These are phyloP conservation scores for Phocoena phocoena DNA, from an alignment of 2,113 vertebrate species.

Conservation along the genomic window DNA sequence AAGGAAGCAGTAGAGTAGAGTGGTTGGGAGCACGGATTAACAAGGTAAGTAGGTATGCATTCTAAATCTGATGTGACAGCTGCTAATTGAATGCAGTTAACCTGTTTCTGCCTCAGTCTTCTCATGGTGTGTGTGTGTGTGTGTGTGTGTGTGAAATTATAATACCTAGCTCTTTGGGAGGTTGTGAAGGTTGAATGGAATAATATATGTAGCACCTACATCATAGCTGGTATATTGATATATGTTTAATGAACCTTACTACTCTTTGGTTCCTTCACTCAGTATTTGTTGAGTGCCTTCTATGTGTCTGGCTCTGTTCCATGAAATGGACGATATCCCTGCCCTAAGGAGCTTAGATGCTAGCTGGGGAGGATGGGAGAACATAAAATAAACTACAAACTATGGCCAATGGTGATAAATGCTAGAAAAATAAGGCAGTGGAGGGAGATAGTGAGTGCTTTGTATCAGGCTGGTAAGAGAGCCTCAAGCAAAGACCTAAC, in stretches of 20 bases:
- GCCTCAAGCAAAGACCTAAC: neutral
- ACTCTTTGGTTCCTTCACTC: neutral
- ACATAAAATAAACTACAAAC: neutral
- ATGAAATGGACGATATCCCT: neutral
- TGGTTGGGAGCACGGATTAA: neutral
- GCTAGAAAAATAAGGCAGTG: neutral
- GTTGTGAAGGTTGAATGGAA: neutral
- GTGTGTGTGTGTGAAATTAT: neutral
- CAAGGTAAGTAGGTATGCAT: neutral
- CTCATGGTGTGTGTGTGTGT: neutral
- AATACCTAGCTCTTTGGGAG: neutral
- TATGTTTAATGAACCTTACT: neutral
- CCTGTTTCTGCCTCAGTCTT: neutral
- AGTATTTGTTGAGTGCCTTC: neutral
- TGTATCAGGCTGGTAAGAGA: too few species aligned
- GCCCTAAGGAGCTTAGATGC: neutral
- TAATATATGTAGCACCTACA: neutral
- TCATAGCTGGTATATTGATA: neutral
- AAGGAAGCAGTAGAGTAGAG: neutral
- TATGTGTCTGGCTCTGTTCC: accelerated
- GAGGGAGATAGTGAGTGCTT: neutral
- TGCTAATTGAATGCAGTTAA: neutral
- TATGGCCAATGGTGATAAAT: neutral
- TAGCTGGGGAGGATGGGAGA: neutral
- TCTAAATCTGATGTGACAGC: neutral